Evolutionary conservation across 2,888 invertebrate species (phyloP).

Genomic region (Leptinotarsa peninsularis): DNA sequence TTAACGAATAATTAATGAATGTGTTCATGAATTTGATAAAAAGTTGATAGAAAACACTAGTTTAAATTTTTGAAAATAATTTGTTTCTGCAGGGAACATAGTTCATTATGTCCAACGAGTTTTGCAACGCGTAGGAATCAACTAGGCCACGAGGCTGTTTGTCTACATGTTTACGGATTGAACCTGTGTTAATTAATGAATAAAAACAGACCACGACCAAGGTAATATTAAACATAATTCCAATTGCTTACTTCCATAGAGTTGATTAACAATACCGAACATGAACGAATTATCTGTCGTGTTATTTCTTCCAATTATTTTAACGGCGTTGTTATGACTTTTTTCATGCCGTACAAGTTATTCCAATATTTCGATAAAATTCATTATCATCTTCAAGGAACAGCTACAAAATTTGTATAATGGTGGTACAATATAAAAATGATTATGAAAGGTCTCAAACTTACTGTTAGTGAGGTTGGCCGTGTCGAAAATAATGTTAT

Average conservation of each 20-base stretch:
- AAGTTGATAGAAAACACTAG: too few species aligned
- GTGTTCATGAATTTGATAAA: too few species aligned
- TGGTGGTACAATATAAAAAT: too few species aligned
- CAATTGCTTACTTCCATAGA: not conserved
- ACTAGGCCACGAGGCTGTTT: not conserved
- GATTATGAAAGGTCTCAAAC: too few species aligned
- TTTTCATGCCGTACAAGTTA: too few species aligned
- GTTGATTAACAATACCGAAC: not conserved
- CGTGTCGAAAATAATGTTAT: too few species aligned
- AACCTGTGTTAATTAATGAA: conserved; percentile 6
- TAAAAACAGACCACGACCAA: conserved; percentile 7
- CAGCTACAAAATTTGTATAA: too few species aligned
- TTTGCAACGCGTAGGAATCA: not conserved
- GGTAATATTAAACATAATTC: conserved; percentile 10
- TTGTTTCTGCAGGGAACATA: not conserved
- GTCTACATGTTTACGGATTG: not conserved
- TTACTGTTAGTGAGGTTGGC: too few species aligned
- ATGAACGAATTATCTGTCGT: not conserved
- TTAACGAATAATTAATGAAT: too few species aligned
- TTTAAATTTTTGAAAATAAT: not conserved
- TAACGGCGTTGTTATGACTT: not conserved
- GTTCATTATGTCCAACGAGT: conserved; percentile 6
- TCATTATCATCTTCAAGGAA: too few species aligned
- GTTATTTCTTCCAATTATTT: conserved; percentile 2
- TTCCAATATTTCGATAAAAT: too few species aligned